Base-by-base conservation (phyloP, 2,113 vertebrate species). In the Zapornia atra region DNA sequence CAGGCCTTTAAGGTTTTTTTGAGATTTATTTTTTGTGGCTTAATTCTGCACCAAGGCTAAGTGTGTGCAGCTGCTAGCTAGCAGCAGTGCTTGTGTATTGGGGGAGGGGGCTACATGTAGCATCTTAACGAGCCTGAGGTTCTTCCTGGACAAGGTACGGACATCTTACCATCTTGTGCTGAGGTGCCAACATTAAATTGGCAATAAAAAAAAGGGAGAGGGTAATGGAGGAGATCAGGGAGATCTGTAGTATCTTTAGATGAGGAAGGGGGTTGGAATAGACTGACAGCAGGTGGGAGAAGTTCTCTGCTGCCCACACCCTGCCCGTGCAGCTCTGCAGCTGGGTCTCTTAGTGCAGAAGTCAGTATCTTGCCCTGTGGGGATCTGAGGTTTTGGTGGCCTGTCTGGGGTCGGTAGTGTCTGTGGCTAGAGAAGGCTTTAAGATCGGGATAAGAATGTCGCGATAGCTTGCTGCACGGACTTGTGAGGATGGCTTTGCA, bases 401-500 rank as follows among this genome's bases (percentile, higher is more conserved):
- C n/a, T 34, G 57, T 28, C 9, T 3, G n/a, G 18, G 60, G 33
- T 33, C 7, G 3, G 33, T 1, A 34, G 56, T 4, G 25, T 31
- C 26, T 4, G 31, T 4, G 29, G 33, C 36, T 25, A 2, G 19
- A 4, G 63, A 5, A 21, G 11, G 11, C 57, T 46, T 11, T 1
- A 28, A 36, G 38, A 3, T 22, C 25, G 61, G 56, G 21, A 16
- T 14, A 22, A 15, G 38, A n/a, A 34, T 3, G 18, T 5, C 5
- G 44, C 3, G 42, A 4, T 48, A 17, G n/a, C 10, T 15, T 36
- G 1, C 0, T 1, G n/a, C 16, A 15, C 15, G 42, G 36, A 3
- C 50, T 7, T 26, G 25, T 5, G 6, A 0, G 21, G 24, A 19
- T 46, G 44, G 44, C 44, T 28, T 54, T 56, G 28, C 29, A 31